These are phyloP conservation scores for Carpatolechia fugitivella DNA, from an alignment of 2,888 invertebrate genomes.

Conservation along the genomic window DNA sequence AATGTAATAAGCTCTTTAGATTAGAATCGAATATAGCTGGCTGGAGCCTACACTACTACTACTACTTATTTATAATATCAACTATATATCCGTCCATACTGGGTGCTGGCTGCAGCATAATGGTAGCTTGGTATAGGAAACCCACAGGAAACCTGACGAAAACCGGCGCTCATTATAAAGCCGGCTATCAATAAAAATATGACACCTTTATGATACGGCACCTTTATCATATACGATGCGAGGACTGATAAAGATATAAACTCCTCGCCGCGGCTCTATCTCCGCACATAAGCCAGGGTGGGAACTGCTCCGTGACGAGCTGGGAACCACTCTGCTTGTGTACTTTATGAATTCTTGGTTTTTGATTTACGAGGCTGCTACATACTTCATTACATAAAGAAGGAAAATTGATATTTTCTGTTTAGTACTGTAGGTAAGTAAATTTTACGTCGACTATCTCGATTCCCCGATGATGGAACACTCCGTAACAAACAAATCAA, in stretches of 20 bases:
- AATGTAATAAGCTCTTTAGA: too few species aligned
- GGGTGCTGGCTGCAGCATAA: too few species aligned
- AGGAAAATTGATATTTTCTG: background rate
- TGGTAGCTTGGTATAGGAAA: too few species aligned
- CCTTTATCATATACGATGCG: background rate
- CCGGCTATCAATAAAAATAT: conserved; percentile 1
- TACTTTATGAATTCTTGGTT: background rate
- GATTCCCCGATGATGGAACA: conserved; percentile 5
- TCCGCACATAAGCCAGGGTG: background rate
- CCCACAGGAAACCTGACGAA: background rate
- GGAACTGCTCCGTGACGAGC: conserved; percentile 2
- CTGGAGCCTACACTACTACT: too few species aligned
- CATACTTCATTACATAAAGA: too few species aligned
- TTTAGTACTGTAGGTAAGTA: background rate
- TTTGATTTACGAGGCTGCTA: background rate
- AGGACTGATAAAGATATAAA: conserved; percentile 1
- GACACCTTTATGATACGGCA: background rate
- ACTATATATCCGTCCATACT: too few species aligned
- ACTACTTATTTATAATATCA: too few species aligned
- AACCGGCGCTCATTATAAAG: background rate
- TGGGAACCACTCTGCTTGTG: background rate
- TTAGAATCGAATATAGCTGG: too few species aligned
- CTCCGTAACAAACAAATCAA: conserved; percentile 14
- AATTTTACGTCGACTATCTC: background rate
- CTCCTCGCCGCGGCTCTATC: background rate